phyloP scores from a whole-genome alignment of 2,888 invertebrate genomes.

The Tineola bisselliella region DNA sequence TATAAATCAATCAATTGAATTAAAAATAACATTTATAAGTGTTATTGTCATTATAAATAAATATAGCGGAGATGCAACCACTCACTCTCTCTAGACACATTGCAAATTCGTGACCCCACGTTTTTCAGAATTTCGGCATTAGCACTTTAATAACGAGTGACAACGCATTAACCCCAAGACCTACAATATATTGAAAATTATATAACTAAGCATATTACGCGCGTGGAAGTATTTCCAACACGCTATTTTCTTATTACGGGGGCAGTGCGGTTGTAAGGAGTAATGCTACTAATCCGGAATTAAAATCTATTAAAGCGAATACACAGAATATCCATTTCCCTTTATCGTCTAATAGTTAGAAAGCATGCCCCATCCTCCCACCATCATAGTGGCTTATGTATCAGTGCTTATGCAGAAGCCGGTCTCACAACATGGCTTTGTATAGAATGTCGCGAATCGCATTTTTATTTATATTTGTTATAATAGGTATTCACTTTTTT shows the following conservation, averaged over 20 bases:
- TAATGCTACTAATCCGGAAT: slow-evolving; percentile 2
- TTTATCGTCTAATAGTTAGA: not conserved
- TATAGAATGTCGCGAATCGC: not conserved
- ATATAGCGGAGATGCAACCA: no score
- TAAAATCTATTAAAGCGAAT: not conserved
- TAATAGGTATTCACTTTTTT: not conserved
- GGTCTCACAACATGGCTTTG: slow-evolving; percentile 43
- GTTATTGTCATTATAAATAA: no score
- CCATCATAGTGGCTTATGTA: not conserved
- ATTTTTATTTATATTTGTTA: not conserved
- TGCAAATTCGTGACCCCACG: no score
- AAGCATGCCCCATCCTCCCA: slow-evolving; percentile 1
- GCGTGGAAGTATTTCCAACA: not conserved
- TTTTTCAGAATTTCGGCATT: no score
- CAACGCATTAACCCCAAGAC: no score
- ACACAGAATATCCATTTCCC: not conserved
- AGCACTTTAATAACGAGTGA: no score
- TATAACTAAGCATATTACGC: not conserved
- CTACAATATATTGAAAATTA: not conserved
- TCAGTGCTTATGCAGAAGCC: slow-evolving; percentile 42
- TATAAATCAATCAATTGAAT: no score
- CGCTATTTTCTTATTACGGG: not conserved
- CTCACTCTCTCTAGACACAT: no score
- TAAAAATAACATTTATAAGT: no score
- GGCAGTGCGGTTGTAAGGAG: not conserved